These are phyloP conservation scores for Lerista edwardsae DNA, from an alignment of 2,797 vertebrate genomes.

Conservation along the genomic window DNA sequence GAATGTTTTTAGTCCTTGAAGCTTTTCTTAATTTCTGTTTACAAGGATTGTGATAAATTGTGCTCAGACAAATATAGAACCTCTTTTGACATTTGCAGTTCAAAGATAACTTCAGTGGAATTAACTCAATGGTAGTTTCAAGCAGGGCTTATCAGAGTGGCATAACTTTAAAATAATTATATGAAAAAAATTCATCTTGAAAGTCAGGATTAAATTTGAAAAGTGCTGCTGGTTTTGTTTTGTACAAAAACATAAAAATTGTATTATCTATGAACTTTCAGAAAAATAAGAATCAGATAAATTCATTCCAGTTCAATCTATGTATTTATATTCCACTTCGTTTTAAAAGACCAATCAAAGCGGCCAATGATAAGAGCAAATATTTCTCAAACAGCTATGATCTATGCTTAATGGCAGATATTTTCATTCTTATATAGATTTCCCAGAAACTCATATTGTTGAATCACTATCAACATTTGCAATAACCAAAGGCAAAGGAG, in stretches of 20 bases:
- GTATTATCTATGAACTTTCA: too few species aligned
- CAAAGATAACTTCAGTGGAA: not conserved
- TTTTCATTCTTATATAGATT: not conserved
- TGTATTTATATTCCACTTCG: not conserved
- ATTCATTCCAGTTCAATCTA: not conserved
- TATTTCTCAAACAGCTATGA: too few species aligned
- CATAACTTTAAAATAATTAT: not conserved
- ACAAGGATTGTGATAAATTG: not conserved
- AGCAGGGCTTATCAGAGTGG: not conserved
- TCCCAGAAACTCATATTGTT: not conserved
- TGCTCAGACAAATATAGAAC: not conserved
- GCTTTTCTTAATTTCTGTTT: not conserved
- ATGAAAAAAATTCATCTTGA: not conserved
- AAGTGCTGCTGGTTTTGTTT: not conserved
- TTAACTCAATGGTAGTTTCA: not conserved
- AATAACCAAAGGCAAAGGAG: not conserved
- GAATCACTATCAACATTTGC: not conserved
- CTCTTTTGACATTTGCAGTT: not conserved
- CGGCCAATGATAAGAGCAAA: too few species aligned
- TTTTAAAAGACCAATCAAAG: too few species aligned
- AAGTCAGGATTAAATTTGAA: not conserved
- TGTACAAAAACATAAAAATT: not conserved
- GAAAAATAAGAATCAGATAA: not conserved
- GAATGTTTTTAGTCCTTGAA: not conserved
- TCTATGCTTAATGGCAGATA: not conserved